Percentiles rank a stretch among this genome's conserved stretches.
phyloP scores from a whole-genome alignment of 1,140 invertebrate genomes.

The Colletes latitarsis region DNA sequence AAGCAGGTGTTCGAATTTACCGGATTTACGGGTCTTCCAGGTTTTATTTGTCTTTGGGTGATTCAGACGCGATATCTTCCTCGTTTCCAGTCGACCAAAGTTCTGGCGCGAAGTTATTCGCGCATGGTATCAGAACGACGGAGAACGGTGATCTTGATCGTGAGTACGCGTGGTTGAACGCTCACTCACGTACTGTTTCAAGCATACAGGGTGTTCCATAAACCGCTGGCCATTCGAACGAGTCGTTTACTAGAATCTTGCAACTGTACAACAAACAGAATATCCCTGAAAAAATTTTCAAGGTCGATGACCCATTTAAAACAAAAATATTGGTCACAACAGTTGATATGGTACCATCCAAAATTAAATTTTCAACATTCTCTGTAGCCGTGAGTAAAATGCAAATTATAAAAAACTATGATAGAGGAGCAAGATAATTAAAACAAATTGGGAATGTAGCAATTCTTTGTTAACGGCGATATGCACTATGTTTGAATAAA shows the following conservation, averaged over 20 bases:
- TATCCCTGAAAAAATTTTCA: too few species aligned
- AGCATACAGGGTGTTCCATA: neutral
- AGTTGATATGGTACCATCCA: too few species aligned
- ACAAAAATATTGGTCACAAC: too few species aligned
- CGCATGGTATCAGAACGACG: neutral
- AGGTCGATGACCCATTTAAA: too few species aligned
- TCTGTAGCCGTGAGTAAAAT: too few species aligned
- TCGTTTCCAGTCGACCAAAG: neutral
- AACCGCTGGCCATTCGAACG: neutral
- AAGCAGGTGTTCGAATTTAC: neutral
- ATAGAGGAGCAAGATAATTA: too few species aligned
- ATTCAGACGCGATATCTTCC: slow-evolving; percentile 5
- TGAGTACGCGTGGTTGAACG: slow-evolving; percentile 10
- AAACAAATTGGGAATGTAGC: too few species aligned
- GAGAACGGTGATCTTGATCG: slow-evolving; percentile 38
- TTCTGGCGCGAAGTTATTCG: slow-evolving; percentile 1
- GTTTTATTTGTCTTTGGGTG: neutral
- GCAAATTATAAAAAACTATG: too few species aligned
- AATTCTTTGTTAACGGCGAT: too few species aligned
- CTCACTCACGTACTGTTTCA: neutral
- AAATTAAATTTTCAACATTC: too few species aligned
- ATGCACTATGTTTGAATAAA: too few species aligned
- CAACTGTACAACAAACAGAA: neutral
- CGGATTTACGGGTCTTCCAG: neutral
- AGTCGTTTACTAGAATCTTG: neutral